phyloP scores from a whole-genome alignment of 2,888 invertebrate genomes.

The Phragmatobia fuliginosa region DNA sequence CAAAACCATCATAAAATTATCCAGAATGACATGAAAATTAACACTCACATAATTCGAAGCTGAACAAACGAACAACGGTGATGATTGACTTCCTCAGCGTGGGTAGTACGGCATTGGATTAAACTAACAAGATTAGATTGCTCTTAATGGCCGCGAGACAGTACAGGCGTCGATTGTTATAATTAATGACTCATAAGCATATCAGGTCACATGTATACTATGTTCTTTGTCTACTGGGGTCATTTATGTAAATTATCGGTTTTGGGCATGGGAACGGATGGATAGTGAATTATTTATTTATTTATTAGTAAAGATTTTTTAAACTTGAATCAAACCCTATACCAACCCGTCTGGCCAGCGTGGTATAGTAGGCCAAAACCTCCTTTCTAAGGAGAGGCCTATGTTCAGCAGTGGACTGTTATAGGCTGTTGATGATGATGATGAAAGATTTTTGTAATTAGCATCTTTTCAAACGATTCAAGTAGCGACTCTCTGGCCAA shows the following conservation, averaged over 20 bases:
- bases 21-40: conserved; percentile 28
- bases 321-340: too few species aligned
- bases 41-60: conserved; percentile 23
- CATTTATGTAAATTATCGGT: not conserved
- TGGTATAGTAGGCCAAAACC: too few species aligned
- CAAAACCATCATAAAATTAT: conserved; percentile 27
- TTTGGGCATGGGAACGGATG: not conserved
- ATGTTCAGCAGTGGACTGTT: too few species aligned
- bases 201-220: conserved; percentile 56
- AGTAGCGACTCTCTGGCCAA: too few species aligned
- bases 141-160: conserved; percentile 83
- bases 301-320: too few species aligned
- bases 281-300: not conserved
- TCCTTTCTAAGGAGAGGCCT: too few species aligned
- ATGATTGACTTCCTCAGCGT: conserved; percentile 83
- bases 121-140: conserved; percentile 85
- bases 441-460: too few species aligned
- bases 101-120: conserved; percentile 67
- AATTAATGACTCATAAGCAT: conserved; percentile 80
- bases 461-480: too few species aligned
- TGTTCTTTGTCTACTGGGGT: conserved; percentile 50
- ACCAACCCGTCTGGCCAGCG: too few species aligned
- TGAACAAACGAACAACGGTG: conserved; percentile 50
- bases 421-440: too few species aligned
- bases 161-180: conserved; percentile 79